These are phyloP conservation scores for Zapornia atra DNA, from an alignment of 2,113 vertebrate species.

Conservation along the genomic window DNA sequence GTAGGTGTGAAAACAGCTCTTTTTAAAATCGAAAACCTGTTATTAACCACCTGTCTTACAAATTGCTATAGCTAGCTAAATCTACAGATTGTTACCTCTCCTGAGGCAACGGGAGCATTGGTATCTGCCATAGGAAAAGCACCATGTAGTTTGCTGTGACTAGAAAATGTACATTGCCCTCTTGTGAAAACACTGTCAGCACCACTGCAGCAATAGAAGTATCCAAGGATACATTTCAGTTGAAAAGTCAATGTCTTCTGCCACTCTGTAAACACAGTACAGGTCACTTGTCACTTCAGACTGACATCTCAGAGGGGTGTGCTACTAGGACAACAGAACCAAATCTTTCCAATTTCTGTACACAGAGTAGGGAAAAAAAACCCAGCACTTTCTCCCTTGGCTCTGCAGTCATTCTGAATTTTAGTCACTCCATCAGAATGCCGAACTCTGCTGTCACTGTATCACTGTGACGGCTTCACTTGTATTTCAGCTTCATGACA, in stretches of 20 bases:
- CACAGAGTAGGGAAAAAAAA: neutral
- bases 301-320: neutral
- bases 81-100: neutral
- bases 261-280: neutral
- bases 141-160: neutral
- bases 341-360: neutral
- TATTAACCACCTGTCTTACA: slow-evolving; percentile 8
- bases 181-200: neutral
- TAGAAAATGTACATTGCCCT: slow-evolving; percentile 7
- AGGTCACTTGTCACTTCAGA: neutral
- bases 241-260: slow-evolving; percentile 15
- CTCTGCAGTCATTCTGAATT: neutral
- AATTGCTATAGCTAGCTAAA: neutral
- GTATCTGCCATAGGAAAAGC: neutral
- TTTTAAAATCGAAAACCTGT: slow-evolving; percentile 7
- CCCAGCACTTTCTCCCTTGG: fast-evolving
- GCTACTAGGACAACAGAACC: neutral
- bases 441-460: neutral
- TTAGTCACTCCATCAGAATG: neutral
- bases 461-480: neutral
- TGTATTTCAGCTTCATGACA: slow-evolving; percentile 8
- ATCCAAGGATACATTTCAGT: neutral
- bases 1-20: slow-evolving; percentile 17
- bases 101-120: neutral
- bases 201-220: neutral